A percentile compares a stretch with the other conserved stretches of the same genome.
Conservation (phyloP, 1,140 invertebrate species). For the Hetaerina americana region DNA sequence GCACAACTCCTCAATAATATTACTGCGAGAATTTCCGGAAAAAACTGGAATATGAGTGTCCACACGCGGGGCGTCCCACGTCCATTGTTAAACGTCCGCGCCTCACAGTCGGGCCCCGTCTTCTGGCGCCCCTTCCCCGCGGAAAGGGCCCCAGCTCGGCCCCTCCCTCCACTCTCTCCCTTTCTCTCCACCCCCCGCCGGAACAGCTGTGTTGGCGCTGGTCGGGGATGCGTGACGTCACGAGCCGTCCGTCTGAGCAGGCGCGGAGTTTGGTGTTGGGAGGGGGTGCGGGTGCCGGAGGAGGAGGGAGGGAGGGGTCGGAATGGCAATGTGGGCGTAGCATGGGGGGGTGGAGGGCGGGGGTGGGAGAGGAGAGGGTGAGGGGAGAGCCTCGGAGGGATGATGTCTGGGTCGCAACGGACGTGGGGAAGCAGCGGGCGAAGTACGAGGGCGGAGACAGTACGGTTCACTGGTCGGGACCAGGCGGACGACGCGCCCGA, state of each 20-base stretch:
- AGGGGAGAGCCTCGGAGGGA: background rate
- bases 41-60: too few relatives aligned
- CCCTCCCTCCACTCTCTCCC: background rate
- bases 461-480: background rate
- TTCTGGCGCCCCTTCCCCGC: too few relatives aligned
- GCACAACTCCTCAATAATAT: too few relatives aligned
- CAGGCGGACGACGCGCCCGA: background rate
- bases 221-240: background rate
- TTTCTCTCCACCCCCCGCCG: background rate
- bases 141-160: too few relatives aligned
- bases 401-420: background rate
- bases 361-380: background rate
- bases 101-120: too few relatives aligned
- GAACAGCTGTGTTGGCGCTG: background rate
- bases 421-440: background rate
- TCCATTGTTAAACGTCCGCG: too few relatives aligned
- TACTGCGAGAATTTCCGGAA: too few relatives aligned
- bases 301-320: background rate
- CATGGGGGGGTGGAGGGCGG: too few relatives aligned
- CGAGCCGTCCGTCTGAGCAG: background rate
- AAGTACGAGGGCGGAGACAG: background rate
- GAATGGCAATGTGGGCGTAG: background rate
- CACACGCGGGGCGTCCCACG: too few relatives aligned
- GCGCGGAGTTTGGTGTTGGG: background rate
- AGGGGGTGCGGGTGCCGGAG: background rate